Percentiles rank a stretch among this genome's conserved stretches.
These are phyloP conservation scores for Apamea crenata DNA, from an alignment of 2,888 invertebrate species.

Conservation along the genomic window DNA sequence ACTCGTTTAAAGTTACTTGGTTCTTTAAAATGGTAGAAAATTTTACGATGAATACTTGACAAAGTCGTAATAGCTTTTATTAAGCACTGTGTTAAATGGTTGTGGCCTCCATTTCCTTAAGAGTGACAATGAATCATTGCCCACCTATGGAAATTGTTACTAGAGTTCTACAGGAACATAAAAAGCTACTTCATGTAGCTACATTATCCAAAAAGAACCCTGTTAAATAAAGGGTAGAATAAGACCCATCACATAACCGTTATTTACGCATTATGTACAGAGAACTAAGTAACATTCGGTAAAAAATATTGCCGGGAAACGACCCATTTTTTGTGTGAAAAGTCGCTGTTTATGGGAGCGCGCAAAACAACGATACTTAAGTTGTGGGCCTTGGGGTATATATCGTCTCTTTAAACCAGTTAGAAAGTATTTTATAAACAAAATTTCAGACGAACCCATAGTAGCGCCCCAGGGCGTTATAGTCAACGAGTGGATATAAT, in stretches of 20 bases:
- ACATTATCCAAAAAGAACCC: neutral
- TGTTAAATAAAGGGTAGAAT: neutral
- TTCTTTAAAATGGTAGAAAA: neutral
- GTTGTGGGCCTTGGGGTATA: neutral
- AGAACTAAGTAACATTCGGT: neutral
- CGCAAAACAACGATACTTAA: neutral
- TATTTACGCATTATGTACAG: neutral
- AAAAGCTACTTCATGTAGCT: neutral
- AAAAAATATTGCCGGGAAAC: neutral
- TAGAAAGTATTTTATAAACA: neutral
- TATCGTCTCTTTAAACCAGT: neutral
- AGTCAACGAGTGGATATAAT: slow-evolving; percentile 76
- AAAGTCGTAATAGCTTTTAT: slow-evolving; percentile 13
- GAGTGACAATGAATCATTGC: neutral
- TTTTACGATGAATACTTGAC: neutral
- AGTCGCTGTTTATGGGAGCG: neutral
- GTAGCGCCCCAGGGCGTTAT: slow-evolving; percentile 65
- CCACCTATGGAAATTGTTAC: neutral
- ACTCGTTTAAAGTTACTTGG: slow-evolving; percentile 3
- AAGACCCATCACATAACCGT: neutral
- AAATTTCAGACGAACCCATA: slow-evolving; percentile 13
- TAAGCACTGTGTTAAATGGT: neutral
- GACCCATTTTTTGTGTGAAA: neutral
- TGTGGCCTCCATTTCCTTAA: neutral
- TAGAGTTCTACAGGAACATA: neutral